Base-by-base conservation (phyloP, 2,113 vertebrate species). In the Pachypanchax playfairii region DNA sequence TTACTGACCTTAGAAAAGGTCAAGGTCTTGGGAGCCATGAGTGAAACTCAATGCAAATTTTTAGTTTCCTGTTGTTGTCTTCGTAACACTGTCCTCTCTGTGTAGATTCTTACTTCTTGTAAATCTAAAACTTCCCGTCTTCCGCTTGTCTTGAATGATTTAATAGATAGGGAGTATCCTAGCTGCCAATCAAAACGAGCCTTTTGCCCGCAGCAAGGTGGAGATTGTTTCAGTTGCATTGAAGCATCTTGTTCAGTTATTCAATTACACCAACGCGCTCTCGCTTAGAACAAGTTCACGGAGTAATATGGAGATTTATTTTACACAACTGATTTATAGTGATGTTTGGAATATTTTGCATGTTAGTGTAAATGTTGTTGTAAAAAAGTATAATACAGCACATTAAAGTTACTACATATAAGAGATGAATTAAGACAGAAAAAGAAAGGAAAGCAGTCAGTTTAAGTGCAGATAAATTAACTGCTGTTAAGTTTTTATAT, bases 161-260 rank as follows among this genome's bases (percentile, higher is more conserved):
- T 86, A 86, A 87, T 87, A 84, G 82, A 87, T 52, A 75, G 89
- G 89, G 89, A 85, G 89, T 87, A 85, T 72, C 85, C 79, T 9
- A 12, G 18, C 85, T 88, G 87, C 79, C 89, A 90, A 79, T 88
- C 89, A 89, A 89, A 88, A 84, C 83, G 72, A 85, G 85, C 79
- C 80, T 84, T 61, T 82, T 85, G 87, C 82, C 86, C 79, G 71
- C 54, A 18, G 56, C 73, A 82, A 85, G 86, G 84, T 80, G 79
- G 85, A 80, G 76, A 83, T 77, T 81, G 63, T 75, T 62, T 73
- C 66, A 73, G 78, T 60, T 31, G 74, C 85, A 86, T 72, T 87
- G 83, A 85, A 82, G 83, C 83, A 81, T 90, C 63, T 76, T 77
- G 69, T 77, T 85, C 74, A 82, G 77, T 83, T 83, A 89, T 88